phyloP scores from a whole-genome alignment of 2,888 invertebrate genomes.

The Hyposoter didymator region DNA sequence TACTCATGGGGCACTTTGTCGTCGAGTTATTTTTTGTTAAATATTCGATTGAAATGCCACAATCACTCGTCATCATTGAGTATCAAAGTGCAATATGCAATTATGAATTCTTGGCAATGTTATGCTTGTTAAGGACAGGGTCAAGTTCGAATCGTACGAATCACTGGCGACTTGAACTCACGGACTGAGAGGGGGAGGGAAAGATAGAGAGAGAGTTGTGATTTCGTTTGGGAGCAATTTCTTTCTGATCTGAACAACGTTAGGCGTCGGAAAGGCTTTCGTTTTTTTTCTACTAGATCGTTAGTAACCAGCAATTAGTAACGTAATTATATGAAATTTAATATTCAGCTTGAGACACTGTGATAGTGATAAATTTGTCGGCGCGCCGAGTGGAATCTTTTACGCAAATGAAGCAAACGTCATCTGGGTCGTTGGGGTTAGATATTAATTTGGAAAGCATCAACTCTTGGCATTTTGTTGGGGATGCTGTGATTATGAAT shows the following conservation, averaged over 20 bases:
- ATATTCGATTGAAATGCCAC: not conserved
- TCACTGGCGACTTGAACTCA: not conserved
- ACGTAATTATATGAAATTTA: not conserved
- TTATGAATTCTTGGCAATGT: constrained; percentile 6
- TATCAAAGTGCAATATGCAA: constrained; percentile 12
- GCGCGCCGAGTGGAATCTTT: not conserved
- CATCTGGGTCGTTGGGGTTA: not conserved
- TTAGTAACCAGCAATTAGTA: not conserved
- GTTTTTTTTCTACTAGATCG: not conserved
- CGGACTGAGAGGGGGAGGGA: not conserved
- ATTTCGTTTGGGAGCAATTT: not conserved
- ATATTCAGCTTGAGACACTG: not conserved
- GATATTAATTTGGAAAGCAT: not conserved
- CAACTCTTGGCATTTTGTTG: not conserved
- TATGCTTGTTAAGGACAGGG: not conserved
- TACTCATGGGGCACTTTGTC: not conserved
- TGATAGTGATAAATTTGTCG: not conserved
- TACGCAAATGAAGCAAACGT: not conserved
- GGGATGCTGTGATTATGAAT: not conserved
- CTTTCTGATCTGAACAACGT: not conserved
- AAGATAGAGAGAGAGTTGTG: not conserved
- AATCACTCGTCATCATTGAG: not conserved
- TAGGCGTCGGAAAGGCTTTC: not conserved
- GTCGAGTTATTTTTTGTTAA: not conserved
- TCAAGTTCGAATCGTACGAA: not conserved